Evolutionary conservation across 2,113 vertebrate genomes (phyloP).

Genomic region (Aix galericulata): DNA sequence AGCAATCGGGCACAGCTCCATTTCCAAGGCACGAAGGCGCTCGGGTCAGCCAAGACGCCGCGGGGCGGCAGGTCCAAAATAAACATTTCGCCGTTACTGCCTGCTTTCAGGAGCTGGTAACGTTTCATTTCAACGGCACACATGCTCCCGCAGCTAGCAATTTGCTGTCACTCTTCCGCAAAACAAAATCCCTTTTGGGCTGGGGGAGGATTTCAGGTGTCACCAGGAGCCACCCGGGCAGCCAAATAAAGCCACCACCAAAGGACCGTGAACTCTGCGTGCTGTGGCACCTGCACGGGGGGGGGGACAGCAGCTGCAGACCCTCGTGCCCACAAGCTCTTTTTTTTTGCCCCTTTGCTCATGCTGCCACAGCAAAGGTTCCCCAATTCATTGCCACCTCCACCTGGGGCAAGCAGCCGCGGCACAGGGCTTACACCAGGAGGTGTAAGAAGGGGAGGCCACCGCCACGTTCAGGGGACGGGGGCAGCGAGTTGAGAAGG

Average conservation of each 20-base stretch:
- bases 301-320: background rate
- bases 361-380: background rate
- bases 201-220: background rate
- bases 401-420: background rate
- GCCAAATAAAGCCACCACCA: background rate
- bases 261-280: background rate
- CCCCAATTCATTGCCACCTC: background rate
- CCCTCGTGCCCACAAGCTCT: rapidly evolving
- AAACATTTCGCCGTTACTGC: background rate
- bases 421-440: too few species aligned
- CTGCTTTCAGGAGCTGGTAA: background rate
- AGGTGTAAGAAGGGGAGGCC: background rate
- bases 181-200: constrained; percentile 39
- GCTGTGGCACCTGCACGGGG: rapidly evolving
- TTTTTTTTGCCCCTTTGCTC: background rate
- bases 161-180: background rate
- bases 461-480: background rate
- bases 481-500: background rate
- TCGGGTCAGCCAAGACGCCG: constrained; percentile 45
- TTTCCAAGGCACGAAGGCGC: background rate
- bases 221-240: constrained; percentile 4
- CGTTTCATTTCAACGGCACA: background rate
- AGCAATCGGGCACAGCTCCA: constrained; percentile 1
- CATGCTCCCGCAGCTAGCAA: background rate
- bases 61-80: background rate